Conservation (phyloP, 2,888 invertebrate species). For the Panopea generosa region DNA sequence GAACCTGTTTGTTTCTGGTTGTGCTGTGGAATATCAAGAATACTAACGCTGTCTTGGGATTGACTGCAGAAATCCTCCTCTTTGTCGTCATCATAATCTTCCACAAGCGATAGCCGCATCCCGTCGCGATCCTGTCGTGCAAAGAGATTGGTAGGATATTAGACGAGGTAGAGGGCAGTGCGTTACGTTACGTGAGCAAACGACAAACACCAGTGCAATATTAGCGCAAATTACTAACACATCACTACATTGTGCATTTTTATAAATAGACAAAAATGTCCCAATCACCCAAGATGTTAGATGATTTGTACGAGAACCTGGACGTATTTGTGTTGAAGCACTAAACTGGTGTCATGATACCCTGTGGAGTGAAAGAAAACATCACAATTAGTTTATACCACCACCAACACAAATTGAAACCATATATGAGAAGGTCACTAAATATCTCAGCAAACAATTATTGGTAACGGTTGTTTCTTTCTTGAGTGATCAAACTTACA, state of each 20-base stretch:
- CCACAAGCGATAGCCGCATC: slow-evolving; percentile 62
- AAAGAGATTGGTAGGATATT: slow-evolving; percentile 58
- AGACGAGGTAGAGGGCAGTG: slow-evolving; percentile 50
- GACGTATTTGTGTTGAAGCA: background rate
- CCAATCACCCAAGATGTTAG: background rate
- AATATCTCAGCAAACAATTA: too few relatives aligned
- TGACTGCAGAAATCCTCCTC: slow-evolving; percentile 71
- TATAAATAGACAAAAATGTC: background rate
- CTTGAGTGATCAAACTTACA: too few relatives aligned
- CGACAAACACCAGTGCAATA: slow-evolving; percentile 35
- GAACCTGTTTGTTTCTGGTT: slow-evolving; percentile 75
- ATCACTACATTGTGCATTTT: slow-evolving; percentile 5
- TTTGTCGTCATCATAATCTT: slow-evolving; percentile 69
- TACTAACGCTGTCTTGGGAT: slow-evolving; percentile 68
- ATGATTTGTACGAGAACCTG: background rate
- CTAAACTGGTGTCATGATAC: slow-evolving; percentile 61
- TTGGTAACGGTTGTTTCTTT: too few relatives aligned
- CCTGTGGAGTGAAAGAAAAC: slow-evolving; percentile 58
- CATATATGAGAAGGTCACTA: background rate
- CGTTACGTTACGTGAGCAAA: slow-evolving; percentile 40
- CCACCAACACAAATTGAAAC: slow-evolving; percentile 16
- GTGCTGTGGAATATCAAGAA: slow-evolving; percentile 59
- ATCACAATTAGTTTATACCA: slow-evolving; percentile 26
- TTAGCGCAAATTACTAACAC: slow-evolving; percentile 8
- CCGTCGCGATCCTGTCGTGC: slow-evolving; percentile 64